phyloP scores from a whole-genome alignment of 1,140 invertebrate species.

The Patella vulgata region DNA sequence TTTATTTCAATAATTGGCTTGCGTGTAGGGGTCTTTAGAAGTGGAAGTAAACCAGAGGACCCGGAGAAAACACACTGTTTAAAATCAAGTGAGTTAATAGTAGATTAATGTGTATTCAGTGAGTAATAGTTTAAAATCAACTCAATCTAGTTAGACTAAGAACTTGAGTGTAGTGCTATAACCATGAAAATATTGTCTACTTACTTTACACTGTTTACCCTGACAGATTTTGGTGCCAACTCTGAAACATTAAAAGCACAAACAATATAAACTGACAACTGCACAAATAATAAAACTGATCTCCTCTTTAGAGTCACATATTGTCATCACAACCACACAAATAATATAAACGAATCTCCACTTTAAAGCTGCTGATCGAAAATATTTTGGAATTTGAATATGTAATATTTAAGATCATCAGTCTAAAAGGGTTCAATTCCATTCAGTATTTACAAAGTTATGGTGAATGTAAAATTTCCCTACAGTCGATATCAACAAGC shows the following conservation, averaged over 20 bases:
- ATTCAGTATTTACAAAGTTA: too few species aligned
- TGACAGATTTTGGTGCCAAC: slow-evolving; percentile 79
- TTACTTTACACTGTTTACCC: slow-evolving; percentile 85
- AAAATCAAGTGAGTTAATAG: background rate
- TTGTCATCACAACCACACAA: background rate
- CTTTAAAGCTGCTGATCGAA: background rate
- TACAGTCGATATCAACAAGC: too few species aligned
- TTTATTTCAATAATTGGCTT: too few species aligned
- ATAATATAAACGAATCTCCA: background rate
- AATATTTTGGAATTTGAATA: background rate
- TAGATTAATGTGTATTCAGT: background rate
- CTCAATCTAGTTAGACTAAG: background rate
- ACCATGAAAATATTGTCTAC: too few species aligned
- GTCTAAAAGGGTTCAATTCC: too few species aligned
- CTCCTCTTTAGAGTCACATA: background rate
- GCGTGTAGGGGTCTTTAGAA: too few species aligned
- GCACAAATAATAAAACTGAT: background rate
- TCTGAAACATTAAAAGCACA: slow-evolving; percentile 66
- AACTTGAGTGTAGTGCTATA: too few species aligned
- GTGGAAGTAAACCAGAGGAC: too few species aligned
- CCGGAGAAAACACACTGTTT: slow-evolving; percentile 10
- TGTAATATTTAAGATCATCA: background rate
- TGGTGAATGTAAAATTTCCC: too few species aligned
- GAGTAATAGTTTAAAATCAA: background rate
- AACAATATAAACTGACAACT: background rate